Percentiles rank a stretch among this genome's conserved stretches.
Evolutionary conservation across 2,113 vertebrate species (phyloP).

Genomic region (Catharus fuscescens): DNA sequence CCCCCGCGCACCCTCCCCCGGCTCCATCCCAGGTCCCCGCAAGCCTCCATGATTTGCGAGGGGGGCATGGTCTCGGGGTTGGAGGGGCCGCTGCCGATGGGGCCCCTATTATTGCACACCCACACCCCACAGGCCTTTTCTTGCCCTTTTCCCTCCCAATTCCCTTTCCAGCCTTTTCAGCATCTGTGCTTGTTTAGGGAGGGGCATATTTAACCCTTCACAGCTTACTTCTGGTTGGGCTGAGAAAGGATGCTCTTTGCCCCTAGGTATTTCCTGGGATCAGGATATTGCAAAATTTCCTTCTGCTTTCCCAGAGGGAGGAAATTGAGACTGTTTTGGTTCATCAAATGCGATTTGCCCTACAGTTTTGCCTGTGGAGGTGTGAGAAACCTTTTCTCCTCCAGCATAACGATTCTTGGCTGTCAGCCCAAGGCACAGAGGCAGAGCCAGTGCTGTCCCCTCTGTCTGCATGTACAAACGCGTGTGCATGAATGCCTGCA

Average conservation of each 20-base stretch:
- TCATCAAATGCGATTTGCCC: neutral
- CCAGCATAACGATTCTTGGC: neutral
- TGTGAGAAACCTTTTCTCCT: conserved; percentile 19
- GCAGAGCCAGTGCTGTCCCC: neutral
- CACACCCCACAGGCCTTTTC: neutral
- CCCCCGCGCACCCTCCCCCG: conserved; percentile 44
- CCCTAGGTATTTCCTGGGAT: neutral
- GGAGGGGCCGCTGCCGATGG: neutral
- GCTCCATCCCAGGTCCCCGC: neutral
- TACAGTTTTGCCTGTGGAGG: neutral
- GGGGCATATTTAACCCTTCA: conserved; percentile 12
- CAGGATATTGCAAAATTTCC: neutral
- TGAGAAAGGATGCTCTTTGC: neutral
- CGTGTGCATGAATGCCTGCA: rapidly evolving
- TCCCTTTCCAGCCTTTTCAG: neutral
- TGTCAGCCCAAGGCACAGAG: neutral
- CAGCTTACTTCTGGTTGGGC: neutral
- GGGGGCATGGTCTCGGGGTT: neutral
- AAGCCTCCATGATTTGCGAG: neutral
- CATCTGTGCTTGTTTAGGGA: conserved; percentile 34
- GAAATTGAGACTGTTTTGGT: neutral
- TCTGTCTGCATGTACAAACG: neutral
- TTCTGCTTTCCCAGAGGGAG: neutral
- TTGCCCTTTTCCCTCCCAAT: neutral
- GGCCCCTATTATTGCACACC: neutral